These are phyloP conservation scores for Tipula helvola DNA, from an alignment of 2,888 invertebrate genomes.

Conservation along the genomic window DNA sequence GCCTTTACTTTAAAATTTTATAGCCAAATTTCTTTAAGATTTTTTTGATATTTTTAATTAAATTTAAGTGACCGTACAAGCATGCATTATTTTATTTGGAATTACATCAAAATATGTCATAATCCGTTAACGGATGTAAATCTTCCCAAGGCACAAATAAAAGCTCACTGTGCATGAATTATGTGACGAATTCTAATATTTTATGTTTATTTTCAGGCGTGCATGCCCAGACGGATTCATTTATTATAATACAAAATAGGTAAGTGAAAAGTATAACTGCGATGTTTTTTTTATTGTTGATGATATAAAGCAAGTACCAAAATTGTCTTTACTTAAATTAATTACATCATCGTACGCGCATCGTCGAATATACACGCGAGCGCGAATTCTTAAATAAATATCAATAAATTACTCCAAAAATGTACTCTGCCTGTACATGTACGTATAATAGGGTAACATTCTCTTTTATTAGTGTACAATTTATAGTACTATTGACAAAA, in stretches of 20 bases:
- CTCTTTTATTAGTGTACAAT: not conserved
- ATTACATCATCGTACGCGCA: not conserved
- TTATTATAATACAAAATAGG: not conserved
- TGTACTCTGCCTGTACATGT: not conserved
- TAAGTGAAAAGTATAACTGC: not conserved
- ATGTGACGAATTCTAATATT: not conserved
- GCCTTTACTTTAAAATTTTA: not conserved
- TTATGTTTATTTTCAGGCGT: not conserved
- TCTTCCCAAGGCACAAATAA: not conserved
- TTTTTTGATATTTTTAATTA: not conserved
- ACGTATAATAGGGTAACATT: not conserved
- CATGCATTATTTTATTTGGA: not conserved
- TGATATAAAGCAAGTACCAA: not conserved
- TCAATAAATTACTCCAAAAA: not conserved
- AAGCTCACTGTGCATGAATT: not conserved
- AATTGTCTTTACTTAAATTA: not conserved
- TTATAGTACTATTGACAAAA: not conserved
- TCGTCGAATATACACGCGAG: not conserved
- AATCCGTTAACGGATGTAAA: not conserved
- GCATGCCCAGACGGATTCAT: not conserved
- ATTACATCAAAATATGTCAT: not conserved
- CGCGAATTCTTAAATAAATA: not conserved
- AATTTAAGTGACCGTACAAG: not conserved
- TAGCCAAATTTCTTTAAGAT: not conserved
- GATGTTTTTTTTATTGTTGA: not conserved